A percentile compares a stretch with the other conserved stretches of the same genome.
These are phyloP conservation scores for Lamellibrachia luymesi DNA, from an alignment of 1,140 invertebrate genomes.

Conservation along the genomic window DNA sequence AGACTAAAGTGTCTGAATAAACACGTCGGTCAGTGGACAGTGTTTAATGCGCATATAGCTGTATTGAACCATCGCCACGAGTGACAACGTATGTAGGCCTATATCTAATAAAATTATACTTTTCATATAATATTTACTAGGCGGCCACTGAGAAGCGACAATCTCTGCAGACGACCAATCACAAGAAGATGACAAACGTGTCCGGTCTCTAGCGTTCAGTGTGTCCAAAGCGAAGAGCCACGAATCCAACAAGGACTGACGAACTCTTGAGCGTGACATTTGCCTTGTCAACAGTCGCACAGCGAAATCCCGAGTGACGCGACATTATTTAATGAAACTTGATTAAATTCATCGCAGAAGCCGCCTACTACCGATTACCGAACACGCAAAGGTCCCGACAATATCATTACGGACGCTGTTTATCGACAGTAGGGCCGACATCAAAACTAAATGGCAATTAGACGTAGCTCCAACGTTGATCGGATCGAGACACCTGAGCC, in stretches of 20 bases:
- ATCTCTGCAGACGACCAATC: too few species aligned
- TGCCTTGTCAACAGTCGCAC: neutral
- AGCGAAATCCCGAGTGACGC: neutral
- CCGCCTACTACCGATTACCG: neutral
- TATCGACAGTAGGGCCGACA: neutral
- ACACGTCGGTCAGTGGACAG: too few species aligned
- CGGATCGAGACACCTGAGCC: neutral
- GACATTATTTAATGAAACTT: neutral
- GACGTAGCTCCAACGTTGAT: neutral
- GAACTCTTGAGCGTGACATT: neutral
- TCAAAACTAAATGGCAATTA: slow-evolving; percentile 5
- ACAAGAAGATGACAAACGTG: neutral
- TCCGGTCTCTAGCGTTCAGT: neutral
- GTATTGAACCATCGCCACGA: too few species aligned
- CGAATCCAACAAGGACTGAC: neutral
- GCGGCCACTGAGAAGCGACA: too few species aligned
- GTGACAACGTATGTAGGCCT: too few species aligned
- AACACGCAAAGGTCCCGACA: slow-evolving; percentile 3
- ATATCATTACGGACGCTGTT: neutral
- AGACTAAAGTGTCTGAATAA: too few species aligned
- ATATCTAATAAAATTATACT: too few species aligned
- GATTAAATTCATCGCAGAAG: neutral
- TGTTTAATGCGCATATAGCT: too few species aligned
- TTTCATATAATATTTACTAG: too few species aligned
- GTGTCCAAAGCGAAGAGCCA: neutral